Percentiles rank a stretch among this genome's conserved stretches.
These are phyloP conservation scores for Troglohyphantes excavatus DNA, from an alignment of 2,888 invertebrate species.

Conservation along the genomic window DNA sequence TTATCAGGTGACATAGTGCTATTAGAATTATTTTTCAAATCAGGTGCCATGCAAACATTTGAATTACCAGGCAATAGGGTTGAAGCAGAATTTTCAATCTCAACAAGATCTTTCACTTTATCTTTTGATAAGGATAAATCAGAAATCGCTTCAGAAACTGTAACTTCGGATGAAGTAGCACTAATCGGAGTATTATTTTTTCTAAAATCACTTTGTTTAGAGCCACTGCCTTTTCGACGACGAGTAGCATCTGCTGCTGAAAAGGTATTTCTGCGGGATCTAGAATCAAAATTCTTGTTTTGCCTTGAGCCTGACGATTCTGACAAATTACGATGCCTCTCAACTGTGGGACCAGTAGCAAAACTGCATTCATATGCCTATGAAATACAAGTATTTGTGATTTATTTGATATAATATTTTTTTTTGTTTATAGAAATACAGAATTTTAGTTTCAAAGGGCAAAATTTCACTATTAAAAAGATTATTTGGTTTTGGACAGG, in stretches of 20 bases:
- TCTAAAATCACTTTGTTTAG: constrained; percentile 55
- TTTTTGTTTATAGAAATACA: too few species aligned
- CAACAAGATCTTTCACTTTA: constrained; percentile 20
- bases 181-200: constrained; percentile 36
- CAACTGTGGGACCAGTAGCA: constrained; percentile 75
- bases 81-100: background rate
- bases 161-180: constrained; percentile 1
- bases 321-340: constrained; percentile 74
- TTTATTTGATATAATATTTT: too few species aligned
- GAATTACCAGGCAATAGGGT: constrained; percentile 12
- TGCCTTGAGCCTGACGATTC: constrained; percentile 73
- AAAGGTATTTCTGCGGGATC: constrained; percentile 74
- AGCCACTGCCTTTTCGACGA: constrained; percentile 56
- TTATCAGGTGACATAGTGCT: background rate
- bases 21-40: constrained; percentile 2
- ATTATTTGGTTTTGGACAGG: too few species aligned
- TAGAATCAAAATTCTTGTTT: constrained; percentile 59
- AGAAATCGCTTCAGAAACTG: background rate
- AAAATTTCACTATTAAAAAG: too few species aligned
- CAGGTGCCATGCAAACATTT: background rate
- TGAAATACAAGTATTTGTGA: too few species aligned
- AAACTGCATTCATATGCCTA: constrained; percentile 76
- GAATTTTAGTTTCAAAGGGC: too few species aligned
- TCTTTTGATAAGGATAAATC: background rate
- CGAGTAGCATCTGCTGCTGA: constrained; percentile 68